Evolutionary conservation across 1,140 invertebrate genomes (phyloP).

Genomic region (Halictus rubicundus): DNA sequence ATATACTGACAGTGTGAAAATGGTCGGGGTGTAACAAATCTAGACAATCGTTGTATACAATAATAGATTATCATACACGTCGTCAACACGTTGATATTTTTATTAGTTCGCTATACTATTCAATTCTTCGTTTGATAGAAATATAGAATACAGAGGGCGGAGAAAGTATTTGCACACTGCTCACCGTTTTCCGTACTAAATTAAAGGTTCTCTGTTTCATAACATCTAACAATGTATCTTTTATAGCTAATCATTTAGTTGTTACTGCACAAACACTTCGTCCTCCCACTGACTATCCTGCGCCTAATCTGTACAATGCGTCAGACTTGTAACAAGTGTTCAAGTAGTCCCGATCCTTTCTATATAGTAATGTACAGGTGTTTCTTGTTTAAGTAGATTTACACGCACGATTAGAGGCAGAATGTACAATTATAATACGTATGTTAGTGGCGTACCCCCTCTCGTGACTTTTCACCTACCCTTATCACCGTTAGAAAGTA

Average conservation of each 20-base stretch:
- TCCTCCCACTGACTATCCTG: background rate
- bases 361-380: constrained; percentile 16
- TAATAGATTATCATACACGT: constrained; percentile 23
- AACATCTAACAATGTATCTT: too few species aligned
- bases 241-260: too few species aligned
- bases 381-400: background rate
- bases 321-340: constrained; percentile 38
- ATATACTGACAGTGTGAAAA: constrained; percentile 22
- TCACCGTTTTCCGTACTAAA: too few species aligned
- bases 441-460: background rate
- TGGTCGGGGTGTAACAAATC: constrained; percentile 30
- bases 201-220: too few species aligned
- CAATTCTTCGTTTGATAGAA: constrained; percentile 14
- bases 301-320: constrained; percentile 41
- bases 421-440: constrained; percentile 35
- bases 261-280: too few species aligned
- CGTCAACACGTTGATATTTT: background rate
- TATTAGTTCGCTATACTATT: background rate
- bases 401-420: constrained; percentile 3
- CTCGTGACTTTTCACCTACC: background rate
- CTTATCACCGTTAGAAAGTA: constrained; percentile 10
- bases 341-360: background rate
- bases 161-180: too few species aligned
- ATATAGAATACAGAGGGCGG: background rate
- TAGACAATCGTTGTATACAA: constrained; percentile 34